Percentiles rank a stretch among this genome's conserved stretches.
Conservation (phyloP, 2,113 vertebrate species). For the Ictalurus furcatus region DNA sequence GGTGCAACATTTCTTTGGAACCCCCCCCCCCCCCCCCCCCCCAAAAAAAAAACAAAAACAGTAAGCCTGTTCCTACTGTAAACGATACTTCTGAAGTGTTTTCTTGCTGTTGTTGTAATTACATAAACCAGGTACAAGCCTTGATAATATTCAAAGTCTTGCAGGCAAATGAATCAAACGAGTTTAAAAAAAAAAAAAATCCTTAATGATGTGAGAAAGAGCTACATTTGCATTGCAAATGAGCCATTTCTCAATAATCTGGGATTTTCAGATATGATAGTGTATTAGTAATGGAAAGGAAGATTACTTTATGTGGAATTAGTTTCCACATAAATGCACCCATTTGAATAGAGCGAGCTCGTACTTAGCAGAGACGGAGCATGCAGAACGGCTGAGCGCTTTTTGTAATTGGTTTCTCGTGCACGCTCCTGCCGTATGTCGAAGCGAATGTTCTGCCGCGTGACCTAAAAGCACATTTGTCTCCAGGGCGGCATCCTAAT, state of each 20-base stretch:
- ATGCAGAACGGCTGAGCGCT: conserved; percentile 16
- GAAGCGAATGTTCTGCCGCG: neutral
- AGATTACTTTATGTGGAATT: conserved; percentile 42
- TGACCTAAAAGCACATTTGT: conserved; percentile 30
- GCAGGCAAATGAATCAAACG: conserved; percentile 22
- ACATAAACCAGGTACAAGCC: neutral
- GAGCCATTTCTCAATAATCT: conserved; percentile 36
- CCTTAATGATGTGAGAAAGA: conserved; percentile 27
- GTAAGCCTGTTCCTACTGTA: neutral
- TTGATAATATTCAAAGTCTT: conserved; percentile 9
- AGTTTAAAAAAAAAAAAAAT: conserved; percentile 5
- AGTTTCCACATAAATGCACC: conserved; percentile 26
- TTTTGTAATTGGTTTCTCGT: conserved; percentile 28
- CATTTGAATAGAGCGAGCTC: conserved; percentile 26
- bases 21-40: no score
- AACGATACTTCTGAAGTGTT: neutral
- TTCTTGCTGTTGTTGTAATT: neutral
- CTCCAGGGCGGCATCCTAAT: neutral
- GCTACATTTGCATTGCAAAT: conserved; percentile 40
- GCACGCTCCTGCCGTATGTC: neutral
- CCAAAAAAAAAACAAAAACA: no score
- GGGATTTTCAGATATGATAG: conserved; percentile 33
- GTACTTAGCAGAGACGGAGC: conserved; percentile 22
- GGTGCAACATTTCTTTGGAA: neutral
- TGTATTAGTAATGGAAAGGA: conserved; percentile 34